phyloP scores from a whole-genome alignment of 2,888 invertebrate genomes.

The Sabellastarte sp. region DNA sequence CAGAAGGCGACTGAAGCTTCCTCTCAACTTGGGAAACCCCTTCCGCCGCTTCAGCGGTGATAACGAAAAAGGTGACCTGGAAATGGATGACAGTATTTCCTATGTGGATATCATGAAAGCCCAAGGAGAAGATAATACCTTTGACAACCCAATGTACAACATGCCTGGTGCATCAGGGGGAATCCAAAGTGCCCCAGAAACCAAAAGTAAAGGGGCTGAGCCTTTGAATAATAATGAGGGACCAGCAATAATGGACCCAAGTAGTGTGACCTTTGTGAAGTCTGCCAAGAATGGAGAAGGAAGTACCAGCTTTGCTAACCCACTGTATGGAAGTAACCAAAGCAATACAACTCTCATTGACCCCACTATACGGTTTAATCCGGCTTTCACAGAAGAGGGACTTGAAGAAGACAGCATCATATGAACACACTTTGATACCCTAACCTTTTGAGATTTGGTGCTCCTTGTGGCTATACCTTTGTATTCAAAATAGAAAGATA shows the following conservation, averaged over 20 bases:
- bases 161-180: background rate
- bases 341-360: background rate
- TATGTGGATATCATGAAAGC: background rate
- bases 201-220: too few relatives aligned
- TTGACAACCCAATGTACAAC: background rate
- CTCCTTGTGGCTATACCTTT: too few relatives aligned
- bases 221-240: background rate
- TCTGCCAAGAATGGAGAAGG: background rate
- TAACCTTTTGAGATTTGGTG: too few relatives aligned
- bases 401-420: background rate
- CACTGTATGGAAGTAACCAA: background rate
- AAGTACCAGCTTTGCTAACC: background rate
- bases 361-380: background rate
- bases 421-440: too few relatives aligned
- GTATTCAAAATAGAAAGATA: too few relatives aligned
- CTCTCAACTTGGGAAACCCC: background rate
- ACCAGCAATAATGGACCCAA: background rate
- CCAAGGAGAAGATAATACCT: background rate
- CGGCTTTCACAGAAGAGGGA: background rate
- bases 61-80: background rate
- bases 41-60: background rate
- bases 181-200: too few relatives aligned
- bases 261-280: background rate
- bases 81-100: background rate
- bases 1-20: background rate